These are phyloP conservation scores for Setipinna tenuifilis DNA, from an alignment of 2,797 vertebrate species.

Conservation along the genomic window DNA sequence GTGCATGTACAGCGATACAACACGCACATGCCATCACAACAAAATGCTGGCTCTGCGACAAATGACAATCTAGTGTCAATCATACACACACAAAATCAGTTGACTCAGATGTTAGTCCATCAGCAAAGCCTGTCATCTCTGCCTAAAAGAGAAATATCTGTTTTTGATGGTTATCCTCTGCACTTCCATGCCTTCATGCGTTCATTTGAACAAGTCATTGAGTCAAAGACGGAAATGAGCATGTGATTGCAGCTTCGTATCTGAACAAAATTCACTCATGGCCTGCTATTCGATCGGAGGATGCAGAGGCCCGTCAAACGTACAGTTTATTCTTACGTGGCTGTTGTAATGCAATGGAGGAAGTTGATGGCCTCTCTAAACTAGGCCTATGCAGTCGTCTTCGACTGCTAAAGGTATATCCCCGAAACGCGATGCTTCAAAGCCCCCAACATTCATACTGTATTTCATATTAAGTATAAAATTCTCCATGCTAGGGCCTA, in stretches of 20 bases:
- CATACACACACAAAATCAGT: constrained; percentile 32
- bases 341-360: constrained; percentile 38
- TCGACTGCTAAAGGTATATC: no score
- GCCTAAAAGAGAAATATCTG: constrained; percentile 31
- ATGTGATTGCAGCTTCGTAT: constrained; percentile 32
- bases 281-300: constrained; percentile 34
- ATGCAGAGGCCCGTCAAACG: constrained; percentile 29
- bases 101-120: constrained; percentile 25
- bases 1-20: neutral
- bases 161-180: constrained; percentile 26
- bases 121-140: constrained; percentile 29
- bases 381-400: no score
- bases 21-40: neutral
- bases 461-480: no score
- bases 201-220: constrained; percentile 32
- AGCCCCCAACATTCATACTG: no score
- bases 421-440: no score
- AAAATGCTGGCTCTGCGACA: neutral
- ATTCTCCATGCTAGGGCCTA: no score
- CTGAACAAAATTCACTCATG: constrained; percentile 20
- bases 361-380: constrained; percentile 23
- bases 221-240: constrained; percentile 24
- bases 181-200: constrained; percentile 22
- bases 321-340: constrained; percentile 33
- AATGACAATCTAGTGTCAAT: constrained; percentile 8